Percentiles rank a stretch among this genome's conserved stretches.
phyloP scores from a whole-genome alignment of 2,113 vertebrate species.

The Tamias sibiricus region DNA sequence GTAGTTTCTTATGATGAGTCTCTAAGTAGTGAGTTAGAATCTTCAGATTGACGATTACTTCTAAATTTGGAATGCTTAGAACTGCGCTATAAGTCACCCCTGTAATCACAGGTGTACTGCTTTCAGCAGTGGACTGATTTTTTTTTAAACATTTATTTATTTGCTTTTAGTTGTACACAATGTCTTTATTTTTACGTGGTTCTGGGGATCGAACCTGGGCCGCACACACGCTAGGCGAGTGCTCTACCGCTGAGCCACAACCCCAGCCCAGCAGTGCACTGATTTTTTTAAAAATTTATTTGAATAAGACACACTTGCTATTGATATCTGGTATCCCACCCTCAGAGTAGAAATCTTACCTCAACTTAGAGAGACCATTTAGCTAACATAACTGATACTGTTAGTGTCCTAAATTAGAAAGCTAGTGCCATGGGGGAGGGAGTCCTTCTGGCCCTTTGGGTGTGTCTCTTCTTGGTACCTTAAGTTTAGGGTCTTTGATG shows the following conservation, averaged over 20 bases:
- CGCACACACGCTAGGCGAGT: too few species aligned
- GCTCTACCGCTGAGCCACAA: too few species aligned
- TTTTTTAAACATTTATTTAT: neutral
- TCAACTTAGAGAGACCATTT: neutral
- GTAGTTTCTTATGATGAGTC: neutral
- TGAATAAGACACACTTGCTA: neutral
- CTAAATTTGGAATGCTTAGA: conserved; percentile 19
- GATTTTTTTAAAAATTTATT: neutral
- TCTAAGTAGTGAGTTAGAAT: neutral
- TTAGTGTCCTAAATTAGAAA: neutral
- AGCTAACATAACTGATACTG: neutral
- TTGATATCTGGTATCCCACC: neutral
- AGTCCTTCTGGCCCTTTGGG: neutral
- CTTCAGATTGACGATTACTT: neutral
- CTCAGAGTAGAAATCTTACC: neutral
- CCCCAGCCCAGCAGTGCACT: too few species aligned
- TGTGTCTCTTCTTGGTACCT: neutral
- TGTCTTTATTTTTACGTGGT: too few species aligned
- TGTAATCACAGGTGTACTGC: neutral
- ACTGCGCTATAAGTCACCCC: neutral
- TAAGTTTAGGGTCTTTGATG: neutral
- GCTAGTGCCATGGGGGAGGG: fast-evolving
- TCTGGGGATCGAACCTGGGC: too few species aligned
- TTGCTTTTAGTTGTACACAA: too few species aligned
- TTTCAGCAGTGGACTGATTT: neutral